Evolutionary conservation across 2,797 vertebrate genomes (phyloP).

Genomic region (Protonibea diacanthus): DNA sequence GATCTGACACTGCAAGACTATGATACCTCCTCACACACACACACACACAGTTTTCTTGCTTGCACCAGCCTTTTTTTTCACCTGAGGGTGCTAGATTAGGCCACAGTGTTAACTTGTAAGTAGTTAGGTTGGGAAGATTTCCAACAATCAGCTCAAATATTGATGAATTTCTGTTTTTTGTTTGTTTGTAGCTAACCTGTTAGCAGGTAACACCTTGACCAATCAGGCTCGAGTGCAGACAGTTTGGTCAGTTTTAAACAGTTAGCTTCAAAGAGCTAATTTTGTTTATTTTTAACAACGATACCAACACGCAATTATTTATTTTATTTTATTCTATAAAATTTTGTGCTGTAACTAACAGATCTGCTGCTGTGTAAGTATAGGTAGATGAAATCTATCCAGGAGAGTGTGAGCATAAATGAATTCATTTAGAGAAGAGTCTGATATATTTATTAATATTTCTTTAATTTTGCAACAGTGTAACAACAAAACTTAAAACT

Average conservation of each 20-base stretch:
- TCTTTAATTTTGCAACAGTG: conserved; percentile 9
- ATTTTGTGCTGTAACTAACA: conserved; percentile 8
- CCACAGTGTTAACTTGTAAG: conserved; percentile 29
- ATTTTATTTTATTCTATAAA: neutral
- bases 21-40: conserved; percentile 38
- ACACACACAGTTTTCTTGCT: conserved; percentile 50
- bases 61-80: conserved; percentile 40
- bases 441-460: neutral
- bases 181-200: conserved; percentile 14
- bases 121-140: conserved; percentile 39
- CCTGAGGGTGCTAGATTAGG: conserved; percentile 37
- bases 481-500: neutral
- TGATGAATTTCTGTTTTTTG: conserved; percentile 2
- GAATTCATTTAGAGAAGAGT: neutral
- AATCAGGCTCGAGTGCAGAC: conserved; percentile 26
- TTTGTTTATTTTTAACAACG: neutral
- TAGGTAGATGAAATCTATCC: neutral
- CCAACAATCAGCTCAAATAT: conserved; percentile 26
- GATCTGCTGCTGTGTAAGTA: conserved; percentile 28
- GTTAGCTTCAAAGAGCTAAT: conserved; percentile 3
- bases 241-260: conserved; percentile 4
- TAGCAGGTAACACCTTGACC: conserved; percentile 22
- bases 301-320: neutral
- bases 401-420: conserved; percentile 3
- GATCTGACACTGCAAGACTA: conserved; percentile 50